Conservation (phyloP, 1,140 invertebrate species). For the Mycetomoellerius zeteki region DNA sequence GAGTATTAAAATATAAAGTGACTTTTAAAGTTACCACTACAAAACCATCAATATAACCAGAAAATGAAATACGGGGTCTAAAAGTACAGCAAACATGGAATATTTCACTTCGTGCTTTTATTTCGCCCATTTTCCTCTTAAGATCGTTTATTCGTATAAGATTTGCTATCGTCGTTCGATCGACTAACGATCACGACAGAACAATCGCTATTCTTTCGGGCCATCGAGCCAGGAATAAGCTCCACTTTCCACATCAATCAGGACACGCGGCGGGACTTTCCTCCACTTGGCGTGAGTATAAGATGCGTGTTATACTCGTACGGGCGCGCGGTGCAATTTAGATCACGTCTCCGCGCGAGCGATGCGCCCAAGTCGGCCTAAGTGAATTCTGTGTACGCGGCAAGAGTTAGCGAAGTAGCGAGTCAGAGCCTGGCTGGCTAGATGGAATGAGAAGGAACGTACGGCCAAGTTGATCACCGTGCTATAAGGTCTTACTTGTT, state of each 20-base stretch:
- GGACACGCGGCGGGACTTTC: constrained; percentile 20
- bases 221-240: not conserved
- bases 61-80: too few species aligned
- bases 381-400: constrained; percentile 55
- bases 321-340: constrained; percentile 42
- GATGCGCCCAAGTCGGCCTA: constrained; percentile 47
- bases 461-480: constrained; percentile 73
- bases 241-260: constrained; percentile 48
- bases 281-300: constrained; percentile 6
- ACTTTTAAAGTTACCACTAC: too few species aligned
- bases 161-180: constrained; percentile 1
- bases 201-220: constrained; percentile 20
- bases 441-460: constrained; percentile 31
- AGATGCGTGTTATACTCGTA: constrained; percentile 31
- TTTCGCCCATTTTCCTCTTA: not conserved
- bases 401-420: constrained; percentile 49
- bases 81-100: not conserved
- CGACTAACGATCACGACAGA: constrained; percentile 3
- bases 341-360: constrained; percentile 59
- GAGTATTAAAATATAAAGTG: too few species aligned
- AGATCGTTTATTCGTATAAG: not conserved
- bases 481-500: constrained; percentile 84
- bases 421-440: constrained; percentile 12
- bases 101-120: not conserved
- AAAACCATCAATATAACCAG: too few species aligned